Conservation (phyloP, 2,113 vertebrate genomes). For the Laterallus jamaicensis region DNA sequence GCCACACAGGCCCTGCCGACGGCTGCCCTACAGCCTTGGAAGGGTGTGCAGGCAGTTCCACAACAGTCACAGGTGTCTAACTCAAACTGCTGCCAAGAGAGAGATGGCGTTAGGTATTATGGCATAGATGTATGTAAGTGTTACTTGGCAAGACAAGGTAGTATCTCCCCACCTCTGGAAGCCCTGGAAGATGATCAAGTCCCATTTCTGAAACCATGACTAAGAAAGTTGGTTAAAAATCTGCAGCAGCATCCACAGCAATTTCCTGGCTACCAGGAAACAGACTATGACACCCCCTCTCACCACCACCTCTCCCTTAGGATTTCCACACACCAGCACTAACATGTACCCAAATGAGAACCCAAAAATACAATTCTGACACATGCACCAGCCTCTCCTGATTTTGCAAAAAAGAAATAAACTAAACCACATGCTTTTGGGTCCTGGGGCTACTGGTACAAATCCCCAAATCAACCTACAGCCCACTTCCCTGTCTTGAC, state of each 20-base stretch:
- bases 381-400: background rate
- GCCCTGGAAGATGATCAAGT: background rate
- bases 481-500: background rate
- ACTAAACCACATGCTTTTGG: background rate
- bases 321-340: background rate
- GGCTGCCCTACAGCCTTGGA: background rate
- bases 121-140: no score
- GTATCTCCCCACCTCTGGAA: background rate
- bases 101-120: no score
- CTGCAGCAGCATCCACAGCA: background rate
- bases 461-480: background rate
- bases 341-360: background rate
- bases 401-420: no score
- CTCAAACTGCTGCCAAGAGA: background rate
- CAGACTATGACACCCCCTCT: background rate
- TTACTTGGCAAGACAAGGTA: background rate
- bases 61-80: background rate
- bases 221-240: background rate
- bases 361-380: fast-evolving
- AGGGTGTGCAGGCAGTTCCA: background rate
- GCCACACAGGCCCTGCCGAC: background rate
- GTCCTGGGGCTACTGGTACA: background rate
- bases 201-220: background rate
- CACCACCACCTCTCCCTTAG: background rate
- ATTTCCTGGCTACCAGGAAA: fast-evolving